These are phyloP conservation scores for Oithona nana DNA, from an alignment of 2,888 invertebrate genomes.

Conservation along the genomic window DNA sequence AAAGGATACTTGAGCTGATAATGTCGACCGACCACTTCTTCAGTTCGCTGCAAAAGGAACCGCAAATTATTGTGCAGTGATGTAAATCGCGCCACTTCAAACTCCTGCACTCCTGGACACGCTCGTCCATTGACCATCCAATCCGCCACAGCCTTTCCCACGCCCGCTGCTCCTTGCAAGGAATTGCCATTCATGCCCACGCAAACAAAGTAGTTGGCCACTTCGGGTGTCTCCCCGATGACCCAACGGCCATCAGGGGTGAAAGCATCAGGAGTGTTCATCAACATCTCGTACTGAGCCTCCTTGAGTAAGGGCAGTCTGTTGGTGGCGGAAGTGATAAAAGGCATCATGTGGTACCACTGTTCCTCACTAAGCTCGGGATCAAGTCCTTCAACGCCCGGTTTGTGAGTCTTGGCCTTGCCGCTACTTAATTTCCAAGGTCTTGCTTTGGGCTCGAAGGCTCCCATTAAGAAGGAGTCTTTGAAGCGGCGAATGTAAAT, in stretches of 20 bases:
- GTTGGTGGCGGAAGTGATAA: constrained; percentile 25
- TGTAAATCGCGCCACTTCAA: constrained; percentile 43
- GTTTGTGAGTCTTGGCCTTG: not conserved
- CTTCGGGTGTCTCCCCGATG: constrained; percentile 45
- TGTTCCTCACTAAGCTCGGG: constrained; percentile 8
- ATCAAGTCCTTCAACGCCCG: not conserved
- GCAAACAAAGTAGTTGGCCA: constrained; percentile 46
- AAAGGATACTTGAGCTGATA: constrained; percentile 17
- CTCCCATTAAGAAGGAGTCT: constrained; percentile 14
- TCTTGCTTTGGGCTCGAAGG: constrained; percentile 10
- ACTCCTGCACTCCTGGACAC: constrained; percentile 37
- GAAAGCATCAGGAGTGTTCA: constrained; percentile 47
- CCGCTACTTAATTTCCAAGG: constrained; percentile 7
- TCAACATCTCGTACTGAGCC: constrained; percentile 28
- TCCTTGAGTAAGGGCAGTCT: constrained; percentile 38
- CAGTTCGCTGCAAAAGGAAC: constrained; percentile 39
- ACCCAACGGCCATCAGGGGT: constrained; percentile 50
- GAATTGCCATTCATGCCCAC: constrained; percentile 49
- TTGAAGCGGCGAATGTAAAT: constrained; percentile 2
- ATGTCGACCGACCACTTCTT: constrained; percentile 41
- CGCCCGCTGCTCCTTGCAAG: constrained; percentile 29
- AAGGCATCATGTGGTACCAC: constrained; percentile 22
- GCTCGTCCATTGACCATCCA: constrained; percentile 46
- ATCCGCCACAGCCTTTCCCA: constrained; percentile 34
- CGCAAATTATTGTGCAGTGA: constrained; percentile 43